phyloP scores from a whole-genome alignment of 2,888 invertebrate species.

The Andrena chrysosceles region DNA sequence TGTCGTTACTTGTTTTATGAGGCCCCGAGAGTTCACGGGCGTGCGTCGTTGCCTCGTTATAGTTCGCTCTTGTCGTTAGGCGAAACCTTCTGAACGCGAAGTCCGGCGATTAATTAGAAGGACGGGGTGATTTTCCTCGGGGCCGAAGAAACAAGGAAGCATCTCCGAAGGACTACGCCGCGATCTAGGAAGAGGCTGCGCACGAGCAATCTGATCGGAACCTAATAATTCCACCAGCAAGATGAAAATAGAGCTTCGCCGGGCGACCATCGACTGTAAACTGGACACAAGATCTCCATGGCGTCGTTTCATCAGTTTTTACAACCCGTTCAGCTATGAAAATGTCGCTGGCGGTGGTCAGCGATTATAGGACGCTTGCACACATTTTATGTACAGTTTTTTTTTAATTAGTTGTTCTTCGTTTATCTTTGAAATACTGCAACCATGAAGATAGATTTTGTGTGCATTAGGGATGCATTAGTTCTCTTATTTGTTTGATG shows the following conservation, averaged over 20 bases:
- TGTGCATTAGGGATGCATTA: too few species aligned
- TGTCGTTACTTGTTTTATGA: slow-evolving; percentile 33
- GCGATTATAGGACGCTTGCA: background rate
- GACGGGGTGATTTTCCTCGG: slow-evolving; percentile 16
- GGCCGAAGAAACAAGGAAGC: slow-evolving; percentile 47
- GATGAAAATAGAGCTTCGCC: slow-evolving; percentile 1
- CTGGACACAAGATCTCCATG: background rate
- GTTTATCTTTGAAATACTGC: too few species aligned
- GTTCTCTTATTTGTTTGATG: too few species aligned
- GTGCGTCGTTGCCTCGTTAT: slow-evolving; percentile 26
- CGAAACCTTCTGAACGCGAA: slow-evolving; percentile 26
- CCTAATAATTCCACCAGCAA: slow-evolving; percentile 29
- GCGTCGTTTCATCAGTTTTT: background rate
- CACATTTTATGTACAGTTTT: background rate
- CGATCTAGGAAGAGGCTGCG: slow-evolving; percentile 33
- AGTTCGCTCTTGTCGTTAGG: slow-evolving; percentile 25
- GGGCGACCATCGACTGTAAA: background rate
- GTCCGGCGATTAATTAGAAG: slow-evolving; percentile 46
- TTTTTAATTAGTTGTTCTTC: background rate
- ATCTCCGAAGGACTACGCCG: background rate
- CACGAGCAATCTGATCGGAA: slow-evolving; percentile 20
- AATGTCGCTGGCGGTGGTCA: background rate
- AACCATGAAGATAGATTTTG: too few species aligned
- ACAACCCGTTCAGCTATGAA: background rate
- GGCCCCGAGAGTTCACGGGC: slow-evolving; percentile 17